Evolutionary conservation across 2,888 invertebrate genomes (phyloP), one percentile per base, ranked within the genome.

Genomic region (Rotaria macrura): DNA sequence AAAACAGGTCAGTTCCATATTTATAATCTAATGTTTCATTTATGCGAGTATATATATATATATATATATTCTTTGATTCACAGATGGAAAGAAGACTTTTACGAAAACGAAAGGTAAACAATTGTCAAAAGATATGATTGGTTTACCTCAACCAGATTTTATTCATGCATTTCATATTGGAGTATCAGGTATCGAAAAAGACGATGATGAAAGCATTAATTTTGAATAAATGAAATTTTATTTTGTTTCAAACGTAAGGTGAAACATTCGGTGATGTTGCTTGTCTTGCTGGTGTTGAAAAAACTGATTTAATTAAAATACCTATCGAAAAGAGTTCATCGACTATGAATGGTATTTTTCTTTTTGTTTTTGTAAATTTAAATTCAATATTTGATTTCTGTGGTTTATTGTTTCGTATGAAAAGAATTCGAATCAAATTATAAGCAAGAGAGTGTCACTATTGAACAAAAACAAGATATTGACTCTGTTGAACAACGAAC

Each of bases 131-230:
- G 79, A 79, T 43, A 79, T 79, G 79, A 79, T 79, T 43, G 79
- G 79, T 43, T 43, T 79, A 34, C 79, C 79, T 12, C 79, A 79
- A 43, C 43, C 79, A 25, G 79, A 79, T 43, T 79, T 79, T 43
- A 79, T 79, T 43, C 79, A 79, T 43, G 79, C 79, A 43, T 79
- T 79, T 79, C 79, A 79, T 43, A 79, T 79, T 79, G 79, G 79
- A n/a, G 79, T 79, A 23, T 79, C 79, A 79, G 79, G 79, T 65
- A 29, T 49, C 14, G 49, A 49, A 49, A 49, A 49, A 49, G 49
- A 49, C n/a, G 17, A 29, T 65, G 6, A 52, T 23, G 5, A 6
- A 23, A 52, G 5, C 20, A 52, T 23, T 20, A 23, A 52, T 23
- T 20, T 20, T 10, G 10, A n/a, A n/a, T 47, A 5, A n/a, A 25